These are phyloP conservation scores for Acanthisitta chloris DNA, from an alignment of 2,113 vertebrate species.

Conservation along the genomic window DNA sequence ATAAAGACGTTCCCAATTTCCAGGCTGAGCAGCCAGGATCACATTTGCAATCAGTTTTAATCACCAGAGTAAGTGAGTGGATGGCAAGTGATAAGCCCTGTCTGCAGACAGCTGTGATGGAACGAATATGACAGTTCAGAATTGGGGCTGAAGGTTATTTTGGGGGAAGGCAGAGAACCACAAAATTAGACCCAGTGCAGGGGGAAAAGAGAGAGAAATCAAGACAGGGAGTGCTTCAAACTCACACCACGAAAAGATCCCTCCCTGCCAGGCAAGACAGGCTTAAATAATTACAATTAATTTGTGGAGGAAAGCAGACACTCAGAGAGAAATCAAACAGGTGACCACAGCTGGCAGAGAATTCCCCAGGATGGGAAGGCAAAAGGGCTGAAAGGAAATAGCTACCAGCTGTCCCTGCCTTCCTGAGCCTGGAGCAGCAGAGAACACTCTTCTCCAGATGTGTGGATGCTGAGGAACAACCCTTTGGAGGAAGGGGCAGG, in stretches of 20 bases:
- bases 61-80: conserved; percentile 58
- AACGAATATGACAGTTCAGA: conserved; percentile 63
- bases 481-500: background rate
- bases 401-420: background rate
- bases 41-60: conserved; percentile 67
- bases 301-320: conserved; percentile 60
- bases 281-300: conserved; percentile 75
- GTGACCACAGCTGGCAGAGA: conserved; percentile 68
- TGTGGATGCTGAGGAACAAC: background rate
- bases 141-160: conserved; percentile 44
- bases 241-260: background rate
- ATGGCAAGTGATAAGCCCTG: conserved; percentile 9
- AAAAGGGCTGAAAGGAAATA: background rate
- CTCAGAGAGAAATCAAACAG: conserved; percentile 67
- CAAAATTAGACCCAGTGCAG: conserved; percentile 51
- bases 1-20: conserved; percentile 45
- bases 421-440: background rate
- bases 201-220: conserved; percentile 11
- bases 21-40: conserved; percentile 41
- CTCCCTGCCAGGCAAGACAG: conserved; percentile 31
- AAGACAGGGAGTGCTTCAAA: background rate
- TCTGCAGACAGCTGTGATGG: conserved; percentile 52
- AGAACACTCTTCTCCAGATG: background rate
- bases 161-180: conserved; percentile 35
- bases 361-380: conserved; percentile 25